These are phyloP conservation scores for Clostera curtula DNA, from an alignment of 2,888 invertebrate genomes.

Conservation along the genomic window DNA sequence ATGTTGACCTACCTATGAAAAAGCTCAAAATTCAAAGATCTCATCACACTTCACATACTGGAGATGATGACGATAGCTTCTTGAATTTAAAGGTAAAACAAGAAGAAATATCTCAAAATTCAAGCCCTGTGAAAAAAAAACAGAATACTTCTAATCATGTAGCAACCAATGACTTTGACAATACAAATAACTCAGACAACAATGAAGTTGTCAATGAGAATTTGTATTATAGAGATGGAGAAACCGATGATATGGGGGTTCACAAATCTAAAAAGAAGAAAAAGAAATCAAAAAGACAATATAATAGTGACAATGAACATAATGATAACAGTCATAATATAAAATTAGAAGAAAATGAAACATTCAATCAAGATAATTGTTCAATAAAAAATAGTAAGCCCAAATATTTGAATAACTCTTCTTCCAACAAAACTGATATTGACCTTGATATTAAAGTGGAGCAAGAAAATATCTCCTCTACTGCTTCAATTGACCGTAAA, in stretches of 20 bases:
- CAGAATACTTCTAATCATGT: conserved; percentile 10
- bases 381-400: too few relatives aligned
- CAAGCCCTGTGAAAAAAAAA: too few relatives aligned
- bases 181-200: conserved; percentile 3
- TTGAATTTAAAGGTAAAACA: conserved; percentile 38
- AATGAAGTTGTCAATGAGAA: conserved; percentile 5
- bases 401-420: too few relatives aligned
- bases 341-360: too few relatives aligned
- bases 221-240: not conserved
- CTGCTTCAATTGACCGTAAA: too few relatives aligned
- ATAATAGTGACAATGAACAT: conserved; percentile 10
- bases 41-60: conserved; percentile 6
- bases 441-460: conserved; percentile 7
- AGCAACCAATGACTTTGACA: conserved; percentile 2
- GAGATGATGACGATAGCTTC: conserved; percentile 28
- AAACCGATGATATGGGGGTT: conserved; percentile 7
- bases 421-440: too few relatives aligned
- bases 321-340: too few relatives aligned
- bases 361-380: too few relatives aligned
- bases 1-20: conserved; percentile 24
- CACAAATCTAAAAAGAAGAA: conserved; percentile 24
- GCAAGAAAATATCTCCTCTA: conserved; percentile 5
- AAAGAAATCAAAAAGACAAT: conserved; percentile 23
- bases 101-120: conserved; percentile 20
- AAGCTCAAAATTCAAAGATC: conserved; percentile 15